phyloP scores from a whole-genome alignment of 2,797 vertebrate species.

The Myripristis murdjan region DNA sequence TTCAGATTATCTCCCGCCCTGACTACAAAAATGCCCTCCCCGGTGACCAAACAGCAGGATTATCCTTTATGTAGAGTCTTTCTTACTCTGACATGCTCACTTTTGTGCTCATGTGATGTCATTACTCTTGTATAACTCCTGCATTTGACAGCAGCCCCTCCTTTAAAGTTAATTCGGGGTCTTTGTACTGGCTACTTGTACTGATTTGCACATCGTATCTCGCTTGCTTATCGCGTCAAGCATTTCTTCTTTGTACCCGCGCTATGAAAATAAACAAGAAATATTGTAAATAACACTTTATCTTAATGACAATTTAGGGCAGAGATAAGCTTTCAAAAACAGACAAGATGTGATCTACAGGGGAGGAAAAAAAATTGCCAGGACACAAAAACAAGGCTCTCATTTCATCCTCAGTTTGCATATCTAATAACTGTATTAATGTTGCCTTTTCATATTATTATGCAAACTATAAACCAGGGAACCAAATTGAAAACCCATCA shows the following conservation, averaged over 20 bases:
- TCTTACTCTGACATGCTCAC: background rate
- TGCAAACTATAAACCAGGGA: slow-evolving; percentile 34
- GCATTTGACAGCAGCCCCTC: background rate
- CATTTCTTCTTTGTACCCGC: too few relatives aligned
- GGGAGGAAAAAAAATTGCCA: background rate
- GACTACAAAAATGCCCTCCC: too few relatives aligned
- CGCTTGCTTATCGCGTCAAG: too few relatives aligned
- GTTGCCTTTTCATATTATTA: slow-evolving; percentile 27
- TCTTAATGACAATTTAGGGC: background rate
- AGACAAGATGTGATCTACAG: background rate
- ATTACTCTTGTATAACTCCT: too few relatives aligned
- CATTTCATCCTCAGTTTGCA: background rate
- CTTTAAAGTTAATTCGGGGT: background rate
- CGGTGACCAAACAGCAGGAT: background rate
- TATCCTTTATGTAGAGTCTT: too few relatives aligned
- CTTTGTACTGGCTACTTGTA: too few relatives aligned
- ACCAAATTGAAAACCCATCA: slow-evolving; percentile 49
- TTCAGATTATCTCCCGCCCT: too few relatives aligned
- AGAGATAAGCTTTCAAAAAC: too few relatives aligned
- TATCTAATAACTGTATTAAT: slow-evolving; percentile 39
- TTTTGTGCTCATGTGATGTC: too few relatives aligned
- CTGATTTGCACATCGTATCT: too few relatives aligned
- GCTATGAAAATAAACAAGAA: too few relatives aligned
- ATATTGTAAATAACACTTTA: too few relatives aligned
- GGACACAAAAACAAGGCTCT: slow-evolving; percentile 9